Conservation (phyloP, 2,888 invertebrate species). For the Volucella inflata region DNA sequence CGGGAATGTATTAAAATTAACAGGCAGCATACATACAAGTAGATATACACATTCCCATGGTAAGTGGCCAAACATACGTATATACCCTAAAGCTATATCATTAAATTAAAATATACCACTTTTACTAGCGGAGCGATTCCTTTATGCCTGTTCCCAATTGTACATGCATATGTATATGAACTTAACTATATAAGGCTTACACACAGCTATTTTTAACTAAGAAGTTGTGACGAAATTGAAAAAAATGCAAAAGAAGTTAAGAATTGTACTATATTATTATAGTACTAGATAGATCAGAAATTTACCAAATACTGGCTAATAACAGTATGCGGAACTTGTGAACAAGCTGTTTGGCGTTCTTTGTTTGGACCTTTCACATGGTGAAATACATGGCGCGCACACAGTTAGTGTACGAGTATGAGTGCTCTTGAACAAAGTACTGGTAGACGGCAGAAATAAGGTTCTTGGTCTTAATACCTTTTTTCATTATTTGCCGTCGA, state of each 20-base stretch:
- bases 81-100: no score
- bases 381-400: slow-evolving; percentile 59
- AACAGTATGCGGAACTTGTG: slow-evolving; percentile 65
- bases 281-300: slow-evolving; percentile 47
- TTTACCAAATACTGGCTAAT: slow-evolving; percentile 48
- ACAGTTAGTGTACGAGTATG: slow-evolving; percentile 34
- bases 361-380: slow-evolving; percentile 68
- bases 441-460: slow-evolving; percentile 48
- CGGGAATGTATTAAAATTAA: background rate
- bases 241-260: slow-evolving; percentile 48
- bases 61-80: slow-evolving; percentile 16
- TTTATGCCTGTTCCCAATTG: background rate
- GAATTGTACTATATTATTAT: slow-evolving; percentile 46
- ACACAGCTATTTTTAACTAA: slow-evolving; percentile 70
- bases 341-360: slow-evolving; percentile 66
- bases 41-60: slow-evolving; percentile 23
- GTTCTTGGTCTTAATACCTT: slow-evolving; percentile 29
- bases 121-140: no score
- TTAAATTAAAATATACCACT: no score
- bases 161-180: slow-evolving; percentile 43
- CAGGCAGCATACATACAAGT: slow-evolving; percentile 26
- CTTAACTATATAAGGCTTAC: slow-evolving; percentile 51
- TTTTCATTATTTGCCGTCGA: slow-evolving; percentile 21
- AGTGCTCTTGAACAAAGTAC: slow-evolving; percentile 31
- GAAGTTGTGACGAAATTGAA: slow-evolving; percentile 38